Conservation (phyloP, 2,797 vertebrate genomes). For the Intellagama lesueurii region DNA sequence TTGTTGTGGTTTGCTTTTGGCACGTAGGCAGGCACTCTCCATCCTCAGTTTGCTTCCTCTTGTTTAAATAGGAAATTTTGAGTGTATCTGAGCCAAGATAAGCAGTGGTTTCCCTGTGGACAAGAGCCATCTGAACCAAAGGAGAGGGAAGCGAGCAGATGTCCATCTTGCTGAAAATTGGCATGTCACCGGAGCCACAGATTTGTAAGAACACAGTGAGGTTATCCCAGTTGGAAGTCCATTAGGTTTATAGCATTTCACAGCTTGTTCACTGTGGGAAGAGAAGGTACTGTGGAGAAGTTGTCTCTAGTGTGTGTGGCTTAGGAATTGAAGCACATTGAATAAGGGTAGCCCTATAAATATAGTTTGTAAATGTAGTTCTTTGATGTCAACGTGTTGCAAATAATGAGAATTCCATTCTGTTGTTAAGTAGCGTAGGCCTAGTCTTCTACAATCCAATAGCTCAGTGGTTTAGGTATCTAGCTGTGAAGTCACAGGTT, state of each 20-base stretch:
- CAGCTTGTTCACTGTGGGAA: conserved; percentile 12
- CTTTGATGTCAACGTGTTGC: background rate
- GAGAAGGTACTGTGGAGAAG: background rate
- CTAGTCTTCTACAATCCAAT: background rate
- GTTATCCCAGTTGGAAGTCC: conserved; percentile 44
- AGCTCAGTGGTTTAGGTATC: no score
- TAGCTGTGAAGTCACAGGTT: no score
- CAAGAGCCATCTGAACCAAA: conserved; percentile 18
- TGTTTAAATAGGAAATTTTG: conserved; percentile 21
- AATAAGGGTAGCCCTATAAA: conserved; percentile 16
- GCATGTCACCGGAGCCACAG: conserved; percentile 17
- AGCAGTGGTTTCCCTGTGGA: conserved; percentile 29
- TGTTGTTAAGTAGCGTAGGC: background rate
- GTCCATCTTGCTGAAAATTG: conserved; percentile 36
- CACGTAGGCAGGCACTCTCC: background rate
- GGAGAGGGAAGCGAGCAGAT: conserved; percentile 3
- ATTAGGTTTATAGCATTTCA: conserved; percentile 46
- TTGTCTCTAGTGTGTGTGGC: background rate
- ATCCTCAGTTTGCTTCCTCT: background rate
- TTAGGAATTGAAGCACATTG: conserved; percentile 35
- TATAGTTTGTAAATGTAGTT: background rate
- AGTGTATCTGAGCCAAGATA: conserved; percentile 2
- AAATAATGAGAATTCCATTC: background rate
- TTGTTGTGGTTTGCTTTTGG: background rate
- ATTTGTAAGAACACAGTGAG: conserved; percentile 35